phyloP scores from a whole-genome alignment of 1,140 invertebrate species.

The Drosophila ohnishii region DNA sequence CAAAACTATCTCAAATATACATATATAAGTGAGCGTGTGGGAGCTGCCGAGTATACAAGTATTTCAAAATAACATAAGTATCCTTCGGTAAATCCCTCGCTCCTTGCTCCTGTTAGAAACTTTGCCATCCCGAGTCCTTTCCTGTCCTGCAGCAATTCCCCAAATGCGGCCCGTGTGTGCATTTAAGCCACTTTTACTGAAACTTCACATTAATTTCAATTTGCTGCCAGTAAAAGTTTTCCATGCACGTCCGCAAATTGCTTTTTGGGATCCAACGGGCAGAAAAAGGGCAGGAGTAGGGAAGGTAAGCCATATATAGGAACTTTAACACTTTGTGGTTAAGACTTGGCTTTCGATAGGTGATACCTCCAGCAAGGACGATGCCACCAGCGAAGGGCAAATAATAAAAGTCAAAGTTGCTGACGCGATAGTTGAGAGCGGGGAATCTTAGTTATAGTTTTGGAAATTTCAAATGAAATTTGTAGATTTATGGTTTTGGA shows the following conservation, averaged over 20 bases:
- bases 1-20: slow-evolving; percentile 63
- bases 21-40: slow-evolving; percentile 7
- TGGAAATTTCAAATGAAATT: slow-evolving; percentile 2
- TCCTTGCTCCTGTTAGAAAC: slow-evolving; percentile 14
- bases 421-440: slow-evolving; percentile 1
- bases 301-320: slow-evolving; percentile 45
- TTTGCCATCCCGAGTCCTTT: slow-evolving; percentile 45
- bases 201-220: slow-evolving; percentile 83
- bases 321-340: slow-evolving; percentile 76
- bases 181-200: slow-evolving; percentile 82
- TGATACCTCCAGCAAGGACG: slow-evolving; percentile 34
- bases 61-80: slow-evolving; percentile 76
- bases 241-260: slow-evolving; percentile 81
- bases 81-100: slow-evolving; percentile 38
- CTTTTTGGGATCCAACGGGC: slow-evolving; percentile 53
- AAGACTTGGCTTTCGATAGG: slow-evolving; percentile 58
- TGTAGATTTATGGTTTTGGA: background rate
- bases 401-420: slow-evolving; percentile 40
- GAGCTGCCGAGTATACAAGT: slow-evolving; percentile 46
- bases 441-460: slow-evolving; percentile 8
- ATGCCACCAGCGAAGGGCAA: slow-evolving; percentile 32
- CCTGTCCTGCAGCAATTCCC: slow-evolving; percentile 70
- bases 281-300: background rate
- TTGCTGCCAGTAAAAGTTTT: slow-evolving; percentile 82
- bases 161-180: slow-evolving; percentile 82